Percentiles rank a stretch among this genome's conserved stretches.
phyloP scores from a whole-genome alignment of 2,888 invertebrate genomes.

The Podabrus alpinus region DNA sequence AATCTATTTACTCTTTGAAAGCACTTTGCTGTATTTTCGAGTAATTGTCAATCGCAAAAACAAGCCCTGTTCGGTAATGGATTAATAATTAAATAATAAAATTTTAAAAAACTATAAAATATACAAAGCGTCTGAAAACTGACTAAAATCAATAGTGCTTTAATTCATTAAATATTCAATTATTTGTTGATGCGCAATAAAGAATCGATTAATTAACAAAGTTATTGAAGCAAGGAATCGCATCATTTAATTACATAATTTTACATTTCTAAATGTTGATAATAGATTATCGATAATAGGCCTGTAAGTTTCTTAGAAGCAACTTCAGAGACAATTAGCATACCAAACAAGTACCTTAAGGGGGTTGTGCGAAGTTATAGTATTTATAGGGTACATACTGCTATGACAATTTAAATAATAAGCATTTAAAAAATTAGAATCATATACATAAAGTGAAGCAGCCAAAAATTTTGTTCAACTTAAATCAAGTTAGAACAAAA shows the following conservation, averaged over 20 bases:
- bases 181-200: background rate
- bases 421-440: background rate
- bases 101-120: background rate
- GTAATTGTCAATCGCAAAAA: background rate
- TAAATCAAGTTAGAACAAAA: background rate
- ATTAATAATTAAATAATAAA: background rate
- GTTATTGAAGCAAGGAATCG: slow-evolving; percentile 9
- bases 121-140: background rate
- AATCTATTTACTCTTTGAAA: background rate
- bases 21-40: background rate
- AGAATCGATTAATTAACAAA: slow-evolving; percentile 14
- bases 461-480: background rate
- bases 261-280: slow-evolving; percentile 12
- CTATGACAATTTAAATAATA: slow-evolving; percentile 1
- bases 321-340: slow-evolving; percentile 19
- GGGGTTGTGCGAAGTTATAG: slow-evolving; percentile 14
- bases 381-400: background rate
- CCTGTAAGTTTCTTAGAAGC: slow-evolving; percentile 13
- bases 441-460: background rate
- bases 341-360: slow-evolving; percentile 15
- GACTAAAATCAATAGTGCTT: background rate
- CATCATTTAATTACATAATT: slow-evolving; percentile 11
- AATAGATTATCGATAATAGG: slow-evolving; percentile 18
- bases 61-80: background rate
- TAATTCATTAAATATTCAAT: background rate